These are phyloP conservation scores for Urosaurus nigricauda DNA, from an alignment of 2,797 vertebrate species.

Conservation along the genomic window DNA sequence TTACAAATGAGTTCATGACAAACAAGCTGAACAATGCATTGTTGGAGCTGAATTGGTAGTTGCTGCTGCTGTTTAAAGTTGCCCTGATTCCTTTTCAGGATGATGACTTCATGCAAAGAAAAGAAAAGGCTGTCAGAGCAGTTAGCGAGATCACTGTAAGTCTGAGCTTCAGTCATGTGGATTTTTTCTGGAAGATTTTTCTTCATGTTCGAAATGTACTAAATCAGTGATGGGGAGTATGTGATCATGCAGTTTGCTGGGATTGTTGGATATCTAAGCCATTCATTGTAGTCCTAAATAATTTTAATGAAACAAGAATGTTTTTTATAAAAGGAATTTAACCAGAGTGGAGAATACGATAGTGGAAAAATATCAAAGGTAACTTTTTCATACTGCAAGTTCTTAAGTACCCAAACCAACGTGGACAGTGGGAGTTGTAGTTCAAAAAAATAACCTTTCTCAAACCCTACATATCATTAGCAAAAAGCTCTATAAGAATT, in stretches of 20 bases:
- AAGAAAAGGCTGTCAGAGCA: slow-evolving; percentile 85
- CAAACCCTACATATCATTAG: no score
- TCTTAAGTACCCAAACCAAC: no score
- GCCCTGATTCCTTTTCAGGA: slow-evolving; percentile 82
- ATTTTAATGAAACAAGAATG: neutral
- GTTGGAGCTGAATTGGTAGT: neutral
- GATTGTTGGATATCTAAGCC: neutral
- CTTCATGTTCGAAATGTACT: neutral
- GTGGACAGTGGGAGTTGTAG: no score
- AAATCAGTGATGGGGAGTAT: neutral
- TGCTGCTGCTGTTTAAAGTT: slow-evolving; percentile 32
- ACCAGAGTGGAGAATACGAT: no score
- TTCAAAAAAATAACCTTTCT: no score
- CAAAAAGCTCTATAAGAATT: no score
- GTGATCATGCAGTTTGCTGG: neutral
- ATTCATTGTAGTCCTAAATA: neutral
- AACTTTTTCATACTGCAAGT: no score
- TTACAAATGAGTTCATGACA: slow-evolving; percentile 2
- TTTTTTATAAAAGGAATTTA: neutral
- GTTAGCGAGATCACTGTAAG: slow-evolving; percentile 89
- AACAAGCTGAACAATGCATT: neutral
- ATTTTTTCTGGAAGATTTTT: neutral
- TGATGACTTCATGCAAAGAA: slow-evolving; percentile 90
- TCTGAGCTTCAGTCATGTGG: slow-evolving; percentile 45
- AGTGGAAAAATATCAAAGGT: neutral